A percentile compares a stretch with the other conserved stretches of the same genome.
These are phyloP conservation scores for Perca fluviatilis DNA, from an alignment of 2,113 vertebrate genomes.

Conservation along the genomic window DNA sequence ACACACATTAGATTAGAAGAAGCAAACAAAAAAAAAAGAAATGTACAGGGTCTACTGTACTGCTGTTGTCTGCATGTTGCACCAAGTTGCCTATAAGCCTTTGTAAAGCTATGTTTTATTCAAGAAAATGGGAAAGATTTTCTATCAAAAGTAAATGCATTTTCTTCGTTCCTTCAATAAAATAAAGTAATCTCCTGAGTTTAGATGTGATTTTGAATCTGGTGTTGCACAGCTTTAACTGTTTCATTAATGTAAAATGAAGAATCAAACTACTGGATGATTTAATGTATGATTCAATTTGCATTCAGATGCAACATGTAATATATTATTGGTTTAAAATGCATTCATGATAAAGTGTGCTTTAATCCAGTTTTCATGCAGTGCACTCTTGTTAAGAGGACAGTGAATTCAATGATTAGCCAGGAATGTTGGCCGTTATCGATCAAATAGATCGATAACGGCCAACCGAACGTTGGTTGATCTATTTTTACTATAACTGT, in stretches of 20 bases:
- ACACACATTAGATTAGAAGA: not conserved
- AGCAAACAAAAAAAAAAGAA: not conserved
- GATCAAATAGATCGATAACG: too few species aligned
- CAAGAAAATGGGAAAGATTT: slow-evolving; percentile 56
- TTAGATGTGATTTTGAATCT: slow-evolving; percentile 16
- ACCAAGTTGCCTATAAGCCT: slow-evolving; percentile 31
- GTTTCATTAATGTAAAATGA: slow-evolving; percentile 16
- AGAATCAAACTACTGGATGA: not conserved
- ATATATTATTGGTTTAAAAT: not conserved
- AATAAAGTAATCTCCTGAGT: slow-evolving; percentile 49
- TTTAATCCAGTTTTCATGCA: not conserved
- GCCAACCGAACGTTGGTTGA: not conserved
- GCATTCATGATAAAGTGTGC: not conserved
- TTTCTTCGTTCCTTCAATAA: slow-evolving; percentile 59
- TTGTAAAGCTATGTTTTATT: slow-evolving; percentile 68
- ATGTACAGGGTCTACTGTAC: not conserved
- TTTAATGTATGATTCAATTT: not conserved
- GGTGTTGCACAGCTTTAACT: not conserved
- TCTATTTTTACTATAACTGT: not conserved
- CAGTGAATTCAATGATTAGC: not conserved
- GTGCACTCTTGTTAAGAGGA: not conserved
- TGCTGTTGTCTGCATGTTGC: slow-evolving; percentile 31
- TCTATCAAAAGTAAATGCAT: slow-evolving; percentile 71
- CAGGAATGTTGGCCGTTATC: not conserved
- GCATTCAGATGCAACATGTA: not conserved